These are phyloP conservation scores for Tenualosa thibaudeaui DNA, from an alignment of 2,797 vertebrate genomes.

Conservation along the genomic window DNA sequence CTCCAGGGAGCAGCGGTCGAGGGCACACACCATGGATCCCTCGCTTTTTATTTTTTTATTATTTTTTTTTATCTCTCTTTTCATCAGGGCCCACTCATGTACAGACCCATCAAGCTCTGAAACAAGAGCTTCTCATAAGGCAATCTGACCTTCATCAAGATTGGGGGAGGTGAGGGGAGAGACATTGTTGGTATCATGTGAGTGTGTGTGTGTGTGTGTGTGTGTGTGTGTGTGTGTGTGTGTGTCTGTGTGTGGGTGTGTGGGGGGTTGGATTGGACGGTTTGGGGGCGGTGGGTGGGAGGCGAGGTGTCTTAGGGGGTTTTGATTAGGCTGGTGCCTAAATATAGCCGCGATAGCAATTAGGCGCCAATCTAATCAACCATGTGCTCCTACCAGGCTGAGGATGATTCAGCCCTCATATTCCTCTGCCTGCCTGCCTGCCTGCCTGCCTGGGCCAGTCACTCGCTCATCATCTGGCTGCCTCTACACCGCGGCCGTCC, in stretches of 20 bases:
- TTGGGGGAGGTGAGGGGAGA: background rate
- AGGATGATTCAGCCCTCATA: conserved; percentile 23
- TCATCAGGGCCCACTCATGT: background rate
- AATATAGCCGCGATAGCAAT: conserved; percentile 75
- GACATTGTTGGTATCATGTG: background rate
- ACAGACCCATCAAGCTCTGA: conserved; percentile 7
- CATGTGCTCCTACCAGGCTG: conserved; percentile 29
- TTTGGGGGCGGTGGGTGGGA: background rate
- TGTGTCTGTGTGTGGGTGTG: background rate
- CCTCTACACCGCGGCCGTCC: background rate
- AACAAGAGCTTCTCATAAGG: conserved; percentile 24
- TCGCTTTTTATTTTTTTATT: background rate
- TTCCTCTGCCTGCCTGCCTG: background rate
- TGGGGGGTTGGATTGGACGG: background rate
- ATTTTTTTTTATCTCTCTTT: background rate
- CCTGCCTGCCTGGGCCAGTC: background rate
- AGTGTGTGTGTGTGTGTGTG: background rate
- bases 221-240: conserved; percentile 4
- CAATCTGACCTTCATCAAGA: conserved; percentile 21
- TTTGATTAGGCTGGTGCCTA: conserved; percentile 46
- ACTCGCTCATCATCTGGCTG: conserved; percentile 12
- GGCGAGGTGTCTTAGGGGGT: conserved; percentile 22
- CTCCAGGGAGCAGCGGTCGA: background rate
- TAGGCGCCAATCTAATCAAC: conserved; percentile 72
- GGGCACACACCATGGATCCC: background rate